Conservation (phyloP, 1,140 invertebrate species). For the Magallana angulata region DNA sequence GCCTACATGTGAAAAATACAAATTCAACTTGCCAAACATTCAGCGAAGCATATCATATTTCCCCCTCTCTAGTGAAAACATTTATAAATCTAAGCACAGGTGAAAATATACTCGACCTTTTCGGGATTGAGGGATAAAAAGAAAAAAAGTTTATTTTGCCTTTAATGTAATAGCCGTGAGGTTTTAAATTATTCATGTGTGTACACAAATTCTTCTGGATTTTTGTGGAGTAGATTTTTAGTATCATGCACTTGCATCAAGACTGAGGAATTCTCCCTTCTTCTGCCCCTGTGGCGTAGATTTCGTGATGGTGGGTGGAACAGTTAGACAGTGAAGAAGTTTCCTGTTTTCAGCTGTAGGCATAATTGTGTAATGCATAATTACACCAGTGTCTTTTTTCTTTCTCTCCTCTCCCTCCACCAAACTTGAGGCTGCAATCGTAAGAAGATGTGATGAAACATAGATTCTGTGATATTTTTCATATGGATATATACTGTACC, state of each 20-base stretch:
- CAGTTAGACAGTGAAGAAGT: not conserved
- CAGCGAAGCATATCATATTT: constrained; percentile 26
- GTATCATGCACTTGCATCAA: constrained; percentile 11
- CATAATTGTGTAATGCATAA: constrained; percentile 34
- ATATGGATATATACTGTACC: not conserved
- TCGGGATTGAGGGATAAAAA: not conserved
- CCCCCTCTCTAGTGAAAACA: constrained; percentile 2
- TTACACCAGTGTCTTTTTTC: constrained; percentile 25
- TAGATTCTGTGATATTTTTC: not conserved
- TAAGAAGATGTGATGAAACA: constrained; percentile 14
- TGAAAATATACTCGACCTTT: constrained; percentile 12
- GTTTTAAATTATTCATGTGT: constrained; percentile 23
- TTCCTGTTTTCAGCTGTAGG: constrained; percentile 34
- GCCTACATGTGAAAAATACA: constrained; percentile 31
- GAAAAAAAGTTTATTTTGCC: not conserved
- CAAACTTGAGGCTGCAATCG: not conserved
- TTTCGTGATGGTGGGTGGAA: constrained; percentile 24
- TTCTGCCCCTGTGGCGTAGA: constrained; percentile 11
- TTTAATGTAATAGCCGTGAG: not conserved
- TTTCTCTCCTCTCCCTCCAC: not conserved
- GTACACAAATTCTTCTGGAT: not conserved
- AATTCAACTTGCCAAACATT: constrained; percentile 29
- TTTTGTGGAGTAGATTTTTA: not conserved
- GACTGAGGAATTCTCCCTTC: not conserved
- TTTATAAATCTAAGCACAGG: constrained; percentile 5